These are phyloP conservation scores for Arenaria interpres DNA, from an alignment of 2,113 vertebrate species.

Conservation along the genomic window DNA sequence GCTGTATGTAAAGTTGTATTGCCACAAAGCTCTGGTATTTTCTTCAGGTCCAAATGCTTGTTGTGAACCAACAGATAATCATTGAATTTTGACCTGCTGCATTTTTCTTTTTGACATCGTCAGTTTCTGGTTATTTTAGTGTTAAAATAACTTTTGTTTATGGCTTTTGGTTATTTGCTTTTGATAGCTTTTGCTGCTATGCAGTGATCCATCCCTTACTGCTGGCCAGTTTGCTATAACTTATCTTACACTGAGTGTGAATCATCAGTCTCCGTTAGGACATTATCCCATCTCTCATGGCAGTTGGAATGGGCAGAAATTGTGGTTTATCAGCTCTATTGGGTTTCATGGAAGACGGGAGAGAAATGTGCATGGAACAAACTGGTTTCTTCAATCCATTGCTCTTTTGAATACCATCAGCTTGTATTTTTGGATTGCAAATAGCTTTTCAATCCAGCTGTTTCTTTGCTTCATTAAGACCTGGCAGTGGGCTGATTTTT, in stretches of 20 bases:
- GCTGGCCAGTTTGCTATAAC: not conserved
- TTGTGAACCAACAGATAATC: not conserved
- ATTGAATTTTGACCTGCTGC: not conserved
- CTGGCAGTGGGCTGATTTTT: not conserved
- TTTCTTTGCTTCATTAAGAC: not conserved
- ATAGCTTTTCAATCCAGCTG: not conserved
- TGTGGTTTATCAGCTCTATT: not conserved
- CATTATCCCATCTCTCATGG: not conserved
- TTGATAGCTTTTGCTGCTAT: not conserved
- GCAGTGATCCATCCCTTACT: not conserved
- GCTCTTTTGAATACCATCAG: not conserved
- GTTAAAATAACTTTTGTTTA: not conserved
- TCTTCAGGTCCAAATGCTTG: not conserved
- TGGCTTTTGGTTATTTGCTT: not conserved
- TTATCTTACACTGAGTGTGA: not conserved
- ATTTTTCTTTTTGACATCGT: not conserved
- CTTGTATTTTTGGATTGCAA: not conserved
- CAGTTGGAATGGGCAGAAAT: not conserved
- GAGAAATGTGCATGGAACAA: not conserved
- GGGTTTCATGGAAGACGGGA: not conserved
- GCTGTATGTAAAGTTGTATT: rapidly evolving
- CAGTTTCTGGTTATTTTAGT: not conserved
- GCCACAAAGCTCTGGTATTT: not conserved
- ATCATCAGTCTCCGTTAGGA: not conserved
- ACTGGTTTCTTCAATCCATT: not conserved